Percentiles rank a stretch among this genome's conserved stretches.
Conservation (phyloP, 2,888 invertebrate genomes). For the Quadroppia sp. region DNA sequence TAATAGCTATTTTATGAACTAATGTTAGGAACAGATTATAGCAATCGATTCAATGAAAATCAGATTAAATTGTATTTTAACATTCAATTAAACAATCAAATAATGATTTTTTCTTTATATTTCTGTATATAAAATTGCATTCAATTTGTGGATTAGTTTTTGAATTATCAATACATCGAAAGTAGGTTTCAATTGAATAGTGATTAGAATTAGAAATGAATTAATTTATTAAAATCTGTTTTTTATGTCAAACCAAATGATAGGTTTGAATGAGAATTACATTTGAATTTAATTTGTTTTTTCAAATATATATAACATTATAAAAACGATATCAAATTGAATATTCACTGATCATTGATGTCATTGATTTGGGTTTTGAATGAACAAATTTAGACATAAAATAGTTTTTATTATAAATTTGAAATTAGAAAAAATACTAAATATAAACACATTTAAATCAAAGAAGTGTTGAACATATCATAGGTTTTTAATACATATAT, state of each 20-base stretch:
- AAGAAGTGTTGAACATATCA: no score
- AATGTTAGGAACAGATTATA: no score
- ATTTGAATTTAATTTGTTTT: not conserved
- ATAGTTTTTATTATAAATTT: no score
- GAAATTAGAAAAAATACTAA: no score
- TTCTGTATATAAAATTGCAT: not conserved
- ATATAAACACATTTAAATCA: no score
- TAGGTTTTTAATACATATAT: no score
- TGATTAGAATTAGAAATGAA: not conserved
- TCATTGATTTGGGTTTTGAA: not conserved
- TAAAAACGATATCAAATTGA: not conserved
- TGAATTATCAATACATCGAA: not conserved
- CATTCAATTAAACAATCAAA: no score
- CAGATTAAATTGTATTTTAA: not conserved
- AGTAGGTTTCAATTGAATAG: not conserved
- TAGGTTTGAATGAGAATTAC: not conserved
- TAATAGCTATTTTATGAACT: no score
- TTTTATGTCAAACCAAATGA: slow-evolving; percentile 10
- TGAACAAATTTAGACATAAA: not conserved
- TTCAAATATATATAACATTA: not conserved
- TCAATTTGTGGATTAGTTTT: not conserved
- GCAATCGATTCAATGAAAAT: not conserved
- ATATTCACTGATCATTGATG: slow-evolving; percentile 6
- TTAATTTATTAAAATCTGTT: not conserved
- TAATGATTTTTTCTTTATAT: not conserved